These are phyloP conservation scores for Probaryconus sp. DNA, from an alignment of 1,140 invertebrate species.

Conservation along the genomic window DNA sequence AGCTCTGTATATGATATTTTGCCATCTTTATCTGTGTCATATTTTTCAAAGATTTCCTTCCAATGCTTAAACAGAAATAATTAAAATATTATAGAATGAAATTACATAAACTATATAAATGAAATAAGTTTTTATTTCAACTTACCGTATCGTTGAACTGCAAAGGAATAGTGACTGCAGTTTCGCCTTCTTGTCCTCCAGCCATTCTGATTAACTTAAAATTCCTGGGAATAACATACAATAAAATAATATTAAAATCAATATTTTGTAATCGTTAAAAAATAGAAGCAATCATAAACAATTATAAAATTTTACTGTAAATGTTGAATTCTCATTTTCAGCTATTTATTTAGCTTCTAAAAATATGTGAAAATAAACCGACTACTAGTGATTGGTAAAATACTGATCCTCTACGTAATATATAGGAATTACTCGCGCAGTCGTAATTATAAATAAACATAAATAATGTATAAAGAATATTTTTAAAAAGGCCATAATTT, in stretches of 20 bases:
- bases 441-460: too few relatives aligned
- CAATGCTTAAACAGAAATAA: slow-evolving; percentile 72
- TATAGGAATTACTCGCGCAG: too few relatives aligned
- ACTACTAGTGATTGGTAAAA: too few relatives aligned
- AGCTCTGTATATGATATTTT: slow-evolving; percentile 85
- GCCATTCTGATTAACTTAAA: slow-evolving; percentile 74
- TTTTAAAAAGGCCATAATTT: too few relatives aligned
- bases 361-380: too few relatives aligned
- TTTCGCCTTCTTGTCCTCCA: slow-evolving; percentile 68
- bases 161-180: slow-evolving; percentile 71
- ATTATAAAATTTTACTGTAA: slow-evolving; percentile 1
- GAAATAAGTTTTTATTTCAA: slow-evolving; percentile 11
- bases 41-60: slow-evolving; percentile 81
- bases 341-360: too few relatives aligned
- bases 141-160: slow-evolving; percentile 74
- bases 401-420: too few relatives aligned
- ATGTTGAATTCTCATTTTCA: too few relatives aligned
- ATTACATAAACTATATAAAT: not conserved
- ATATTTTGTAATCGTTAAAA: not conserved
- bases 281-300: not conserved
- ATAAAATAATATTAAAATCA: not conserved
- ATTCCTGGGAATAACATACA: slow-evolving; percentile 63
- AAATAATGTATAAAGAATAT: too few relatives aligned
- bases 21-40: slow-evolving; percentile 86
- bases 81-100: slow-evolving; percentile 19